Evolutionary conservation across 2,888 invertebrate species (phyloP), one percentile per base, ranked within the genome.

Genomic region (Nomada flava): DNA sequence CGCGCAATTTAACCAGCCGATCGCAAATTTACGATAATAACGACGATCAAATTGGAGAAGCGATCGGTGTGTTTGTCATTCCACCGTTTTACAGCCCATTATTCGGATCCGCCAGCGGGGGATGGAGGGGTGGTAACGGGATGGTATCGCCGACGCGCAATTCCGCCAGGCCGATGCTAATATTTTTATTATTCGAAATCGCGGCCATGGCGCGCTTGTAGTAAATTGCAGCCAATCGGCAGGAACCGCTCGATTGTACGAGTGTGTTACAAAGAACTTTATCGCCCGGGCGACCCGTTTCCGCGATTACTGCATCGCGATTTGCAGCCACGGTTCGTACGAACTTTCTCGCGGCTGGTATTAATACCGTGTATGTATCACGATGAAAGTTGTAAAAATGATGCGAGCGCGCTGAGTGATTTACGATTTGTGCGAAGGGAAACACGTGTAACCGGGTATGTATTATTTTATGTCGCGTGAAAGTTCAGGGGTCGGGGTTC

Each of bases 1-100:
- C 15, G 20, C 36, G 10, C 57, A 11, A 57, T 76, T 79, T 64
- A 76, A 76, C 59, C 57, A 18, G 4, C 36, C 47, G 29, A 20
- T 59, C 57, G 69, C 11, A 23, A 76, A 79, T 79, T 76, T 64
- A 64, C 76, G 79, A 64, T 79, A 76, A 79, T 70, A 64, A 76
- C 76, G 29, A 13, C 68, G 77, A 76, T 79, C 79, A 36, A 76
- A 79, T 64, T 29, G 63, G 23, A n/a, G 47, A 47, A 50, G 59
- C 74, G 74, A 60, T 65, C 73, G 52, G 20, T 26, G 52, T 52
- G 77, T 67, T 77, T 76, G 69, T 79, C 69, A 59, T 69, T 57
- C 64, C 42, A 15, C 18, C 77, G 65, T 67, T 77, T 77, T 73
- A 73, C 73, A 29, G 52, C 29, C 59, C 72, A 57, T 77, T 77